phyloP scores from a whole-genome alignment of 2,888 invertebrate species.

The Melipona bicolor region DNA sequence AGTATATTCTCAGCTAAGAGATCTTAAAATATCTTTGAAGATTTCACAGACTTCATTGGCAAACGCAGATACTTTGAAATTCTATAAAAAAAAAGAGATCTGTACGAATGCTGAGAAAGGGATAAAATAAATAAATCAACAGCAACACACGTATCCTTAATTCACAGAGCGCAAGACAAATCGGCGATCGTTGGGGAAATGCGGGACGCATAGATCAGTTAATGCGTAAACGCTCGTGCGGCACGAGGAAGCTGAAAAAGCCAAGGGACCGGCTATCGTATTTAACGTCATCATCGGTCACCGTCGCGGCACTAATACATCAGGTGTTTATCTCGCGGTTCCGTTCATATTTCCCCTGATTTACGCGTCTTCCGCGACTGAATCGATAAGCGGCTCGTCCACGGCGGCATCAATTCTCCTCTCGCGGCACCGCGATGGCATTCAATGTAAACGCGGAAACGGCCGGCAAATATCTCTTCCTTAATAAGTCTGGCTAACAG shows the following conservation, averaged over 20 bases:
- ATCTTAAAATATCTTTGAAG: too few relatives aligned
- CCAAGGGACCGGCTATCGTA: background rate
- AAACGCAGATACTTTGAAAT: too few relatives aligned
- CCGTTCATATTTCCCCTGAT: constrained; percentile 44
- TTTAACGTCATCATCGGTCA: constrained; percentile 47
- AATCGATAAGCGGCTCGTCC: constrained; percentile 39
- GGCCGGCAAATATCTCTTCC: constrained; percentile 46
- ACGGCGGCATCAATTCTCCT: constrained; percentile 39
- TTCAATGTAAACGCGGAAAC: constrained; percentile 62
- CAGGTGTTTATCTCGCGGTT: constrained; percentile 27
- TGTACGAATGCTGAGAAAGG: background rate
- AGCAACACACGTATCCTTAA: background rate
- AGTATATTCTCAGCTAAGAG: too few relatives aligned
- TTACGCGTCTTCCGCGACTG: constrained; percentile 22
- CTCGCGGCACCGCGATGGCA: background rate
- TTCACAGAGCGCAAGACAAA: background rate
- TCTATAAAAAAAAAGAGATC: background rate
- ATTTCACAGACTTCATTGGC: too few relatives aligned
- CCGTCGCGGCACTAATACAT: constrained; percentile 22
- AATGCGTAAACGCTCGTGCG: background rate
- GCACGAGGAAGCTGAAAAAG: background rate
- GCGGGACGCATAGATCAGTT: constrained; percentile 13
- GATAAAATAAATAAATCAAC: background rate
- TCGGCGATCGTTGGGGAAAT: constrained; percentile 20
- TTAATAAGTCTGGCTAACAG: constrained; percentile 59